Percentiles rank a stretch among this genome's conserved stretches.
Evolutionary conservation across 2,888 invertebrate genomes (phyloP).

Genomic region (Cheilosia variabilis): DNA sequence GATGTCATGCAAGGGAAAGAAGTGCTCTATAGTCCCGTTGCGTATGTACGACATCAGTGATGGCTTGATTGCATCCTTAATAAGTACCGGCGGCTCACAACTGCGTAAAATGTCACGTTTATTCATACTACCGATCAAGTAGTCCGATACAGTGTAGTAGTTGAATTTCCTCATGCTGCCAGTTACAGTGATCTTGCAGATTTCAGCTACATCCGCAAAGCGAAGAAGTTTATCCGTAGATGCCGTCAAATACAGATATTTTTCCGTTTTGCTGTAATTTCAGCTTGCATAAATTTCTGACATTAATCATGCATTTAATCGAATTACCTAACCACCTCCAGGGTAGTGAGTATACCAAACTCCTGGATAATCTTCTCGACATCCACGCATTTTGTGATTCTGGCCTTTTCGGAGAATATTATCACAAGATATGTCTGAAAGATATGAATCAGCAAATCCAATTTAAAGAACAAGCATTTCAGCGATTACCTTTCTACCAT

Average conservation of each 20-base stretch:
- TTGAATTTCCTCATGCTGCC: conserved; percentile 87
- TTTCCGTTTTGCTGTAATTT: conserved; percentile 80
- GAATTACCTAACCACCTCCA: conserved; percentile 81
- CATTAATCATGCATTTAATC: neutral
- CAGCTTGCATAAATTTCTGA: neutral
- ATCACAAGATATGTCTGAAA: conserved; percentile 81
- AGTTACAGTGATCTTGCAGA: conserved; percentile 86
- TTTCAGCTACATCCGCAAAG: conserved; percentile 87
- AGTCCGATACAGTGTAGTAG: conserved; percentile 81
- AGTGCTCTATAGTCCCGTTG: conserved; percentile 85
- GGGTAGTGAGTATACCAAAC: conserved; percentile 81
- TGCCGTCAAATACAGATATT: conserved; percentile 86
- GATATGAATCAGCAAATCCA: neutral
- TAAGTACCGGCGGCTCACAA: conserved; percentile 87
- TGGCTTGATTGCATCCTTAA: conserved; percentile 85
- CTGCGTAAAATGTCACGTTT: conserved; percentile 86
- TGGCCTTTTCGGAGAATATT: conserved; percentile 82
- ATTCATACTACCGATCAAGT: conserved; percentile 80
- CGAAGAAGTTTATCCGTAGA: conserved; percentile 86
- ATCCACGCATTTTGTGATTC: conserved; percentile 81
- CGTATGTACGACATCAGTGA: conserved; percentile 80
- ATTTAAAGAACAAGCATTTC: neutral
- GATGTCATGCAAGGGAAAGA: conserved; percentile 88
- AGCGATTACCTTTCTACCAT: conserved; percentile 34
- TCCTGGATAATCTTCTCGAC: conserved; percentile 82